These are phyloP conservation scores for Odontesthes bonariensis DNA, from an alignment of 2,113 vertebrate species.

Conservation along the genomic window DNA sequence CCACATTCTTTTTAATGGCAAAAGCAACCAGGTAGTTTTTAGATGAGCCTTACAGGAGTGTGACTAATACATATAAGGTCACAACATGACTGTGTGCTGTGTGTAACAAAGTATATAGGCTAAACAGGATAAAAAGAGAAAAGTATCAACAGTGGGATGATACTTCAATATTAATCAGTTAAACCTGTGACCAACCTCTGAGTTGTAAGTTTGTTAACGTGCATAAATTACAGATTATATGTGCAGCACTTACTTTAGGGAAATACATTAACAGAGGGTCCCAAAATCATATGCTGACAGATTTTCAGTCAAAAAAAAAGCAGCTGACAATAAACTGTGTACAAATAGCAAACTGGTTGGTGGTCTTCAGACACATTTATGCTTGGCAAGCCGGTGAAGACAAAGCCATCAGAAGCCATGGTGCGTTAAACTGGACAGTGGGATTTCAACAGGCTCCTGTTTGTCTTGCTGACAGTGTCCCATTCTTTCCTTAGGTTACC, in stretches of 20 bases:
- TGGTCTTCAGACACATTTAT: conserved; percentile 40
- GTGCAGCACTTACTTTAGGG: conserved; percentile 16
- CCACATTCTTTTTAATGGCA: conserved; percentile 27
- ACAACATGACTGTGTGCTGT: conserved; percentile 48
- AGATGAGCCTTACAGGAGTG: conserved; percentile 12
- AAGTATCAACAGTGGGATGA: conserved; percentile 28
- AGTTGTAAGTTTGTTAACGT: conserved; percentile 4
- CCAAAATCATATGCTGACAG: conserved; percentile 11
- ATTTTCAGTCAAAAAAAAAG: conserved; percentile 25
- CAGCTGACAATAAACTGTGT: conserved; percentile 49
- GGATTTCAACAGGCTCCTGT: conserved; percentile 75
- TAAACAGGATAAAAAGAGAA: conserved; percentile 21
- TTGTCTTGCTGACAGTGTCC: conserved; percentile 72
- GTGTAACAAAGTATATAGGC: conserved; percentile 24
- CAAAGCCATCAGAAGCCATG: conserved; percentile 65
- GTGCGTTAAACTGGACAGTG: conserved; percentile 72
- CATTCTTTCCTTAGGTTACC: conserved; percentile 57
- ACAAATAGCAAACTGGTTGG: conserved; percentile 32
- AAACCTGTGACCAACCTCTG: conserved; percentile 18
- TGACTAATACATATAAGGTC: conserved; percentile 45
- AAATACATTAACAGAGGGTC: not conserved
- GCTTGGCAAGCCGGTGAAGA: conserved; percentile 30
- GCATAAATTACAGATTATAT: conserved; percentile 36
- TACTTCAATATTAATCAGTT: conserved; percentile 25
- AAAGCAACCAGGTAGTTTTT: conserved; percentile 25